phyloP scores from a whole-genome alignment of 2,113 vertebrate genomes.

The Raja brachyura region DNA sequence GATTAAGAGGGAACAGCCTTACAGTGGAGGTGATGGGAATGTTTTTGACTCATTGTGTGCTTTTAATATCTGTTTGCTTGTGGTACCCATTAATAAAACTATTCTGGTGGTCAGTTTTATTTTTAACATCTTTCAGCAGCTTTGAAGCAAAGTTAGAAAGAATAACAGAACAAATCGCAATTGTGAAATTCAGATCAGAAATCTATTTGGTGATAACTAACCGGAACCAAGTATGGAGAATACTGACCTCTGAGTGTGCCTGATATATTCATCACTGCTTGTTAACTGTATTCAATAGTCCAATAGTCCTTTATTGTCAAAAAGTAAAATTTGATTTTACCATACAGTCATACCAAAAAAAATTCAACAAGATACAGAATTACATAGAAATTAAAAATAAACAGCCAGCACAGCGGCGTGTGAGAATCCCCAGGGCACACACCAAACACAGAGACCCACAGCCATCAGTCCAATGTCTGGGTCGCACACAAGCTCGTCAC shows the following conservation, averaged over 20 bases:
- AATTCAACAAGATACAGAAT: too few species aligned
- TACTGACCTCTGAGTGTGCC: not conserved
- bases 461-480: too few species aligned
- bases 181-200: not conserved
- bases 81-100: not conserved
- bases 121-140: not conserved
- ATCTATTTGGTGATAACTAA: not conserved
- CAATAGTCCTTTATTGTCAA: too few species aligned
- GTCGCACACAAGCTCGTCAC: too few species aligned
- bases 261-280: conserved; percentile 6
- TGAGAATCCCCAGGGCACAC: too few species aligned
- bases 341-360: too few species aligned
- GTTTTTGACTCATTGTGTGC: not conserved
- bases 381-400: too few species aligned
- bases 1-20: not conserved
- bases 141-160: not conserved
- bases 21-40: not conserved
- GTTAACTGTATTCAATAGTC: not conserved
- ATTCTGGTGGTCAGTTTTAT: not conserved
- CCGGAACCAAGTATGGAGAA: not conserved
- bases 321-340: too few species aligned
- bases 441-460: too few species aligned
- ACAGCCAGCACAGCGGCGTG: too few species aligned
- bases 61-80: not conserved
- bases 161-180: too few species aligned